Percentiles rank a stretch among this genome's conserved stretches.
Conservation (phyloP, 2,888 invertebrate species). For the Furcula furcula region DNA sequence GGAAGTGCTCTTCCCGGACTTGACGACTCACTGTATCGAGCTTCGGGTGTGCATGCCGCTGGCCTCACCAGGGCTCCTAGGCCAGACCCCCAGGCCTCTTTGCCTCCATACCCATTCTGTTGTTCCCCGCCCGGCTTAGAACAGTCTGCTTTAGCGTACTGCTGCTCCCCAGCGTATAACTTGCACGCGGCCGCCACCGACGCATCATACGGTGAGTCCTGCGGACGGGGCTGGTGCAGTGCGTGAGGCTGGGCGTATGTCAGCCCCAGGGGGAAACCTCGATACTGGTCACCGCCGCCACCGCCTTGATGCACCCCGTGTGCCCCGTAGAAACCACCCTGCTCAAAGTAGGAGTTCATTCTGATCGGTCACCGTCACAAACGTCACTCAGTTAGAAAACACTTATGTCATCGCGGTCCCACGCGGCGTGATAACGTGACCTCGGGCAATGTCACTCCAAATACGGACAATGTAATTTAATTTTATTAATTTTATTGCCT, state of each 20-base stretch:
- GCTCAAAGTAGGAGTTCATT: conserved; percentile 98
- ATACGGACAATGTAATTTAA: conserved; percentile 69
- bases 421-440: conserved; percentile 75
- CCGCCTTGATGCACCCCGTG: conserved; percentile 91
- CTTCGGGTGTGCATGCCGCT: conserved; percentile 94
- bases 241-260: conserved; percentile 93
- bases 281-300: conserved; percentile 89
- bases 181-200: conserved; percentile 94
- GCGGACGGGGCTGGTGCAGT: conserved; percentile 89
- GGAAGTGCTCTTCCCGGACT: conserved; percentile 89
- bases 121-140: conserved; percentile 84
- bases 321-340: conserved; percentile 96
- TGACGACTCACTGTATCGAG: conserved; percentile 92
- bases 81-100: conserved; percentile 87
- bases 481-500: conserved; percentile 80
- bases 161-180: conserved; percentile 87
- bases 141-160: conserved; percentile 88
- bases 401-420: conserved; percentile 79
- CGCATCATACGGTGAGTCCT: conserved; percentile 95
- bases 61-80: conserved; percentile 88
- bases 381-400: conserved; percentile 71
- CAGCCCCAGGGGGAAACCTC: conserved; percentile 93
- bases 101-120: conserved; percentile 86
- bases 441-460: conserved; percentile 74
- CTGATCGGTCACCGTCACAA: conserved; percentile 73